Base-by-base conservation (phyloP, 2,888 invertebrate genomes). In the Auanema freiburgensis region DNA sequence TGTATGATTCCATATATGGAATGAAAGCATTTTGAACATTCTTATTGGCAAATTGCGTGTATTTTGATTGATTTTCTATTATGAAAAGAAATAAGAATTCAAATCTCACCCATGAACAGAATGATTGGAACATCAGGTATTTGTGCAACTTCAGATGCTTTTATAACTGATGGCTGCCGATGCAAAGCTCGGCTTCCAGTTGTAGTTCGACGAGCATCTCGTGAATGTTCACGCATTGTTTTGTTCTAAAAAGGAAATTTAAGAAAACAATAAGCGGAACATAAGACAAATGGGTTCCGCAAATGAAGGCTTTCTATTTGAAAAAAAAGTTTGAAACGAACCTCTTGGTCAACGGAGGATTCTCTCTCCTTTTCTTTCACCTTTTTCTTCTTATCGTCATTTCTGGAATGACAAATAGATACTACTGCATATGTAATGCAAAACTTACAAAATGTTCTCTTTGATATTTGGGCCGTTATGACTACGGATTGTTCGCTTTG, bases 51-150 rank as follows among this genome's bases (percentile, higher is more conserved):
- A 33, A 33, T 33, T 33, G 33, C 33, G 33, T 33, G 33, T 33
- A 33, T 33, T 33, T 33, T 33, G 33, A 33, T 33, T 33, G 33
- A 33, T 33, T 33, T 33, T 33, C 33, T 5, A 8, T 33, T 33
- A 8, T 33, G 8, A 33, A 8, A 33, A 33, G 33, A 57, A 62
- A 57, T 50, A 5, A 33, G 8, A 5, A 33, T 33, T 33, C 4
- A 2, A 16, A 10, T 59, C 72, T 24, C 52, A 80, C 81, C 83
- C 77, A 83, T 83, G 57, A 83, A 83, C 4, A 83, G 66, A 44
- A 83, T 74, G 16, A 83, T 71, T 8, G 83, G 83, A 10, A 83
- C 82, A 65, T 79, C 71, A n/a, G 79, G 77, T 24, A 83, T 79
- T 40, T 68, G 59, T 3, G 79, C 81, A 23, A 73, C 74, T 58